A percentile compares a stretch with the other conserved stretches of the same genome.
Evolutionary conservation across 2,888 invertebrate species (phyloP).

Genomic region (Sthenelais limicola): DNA sequence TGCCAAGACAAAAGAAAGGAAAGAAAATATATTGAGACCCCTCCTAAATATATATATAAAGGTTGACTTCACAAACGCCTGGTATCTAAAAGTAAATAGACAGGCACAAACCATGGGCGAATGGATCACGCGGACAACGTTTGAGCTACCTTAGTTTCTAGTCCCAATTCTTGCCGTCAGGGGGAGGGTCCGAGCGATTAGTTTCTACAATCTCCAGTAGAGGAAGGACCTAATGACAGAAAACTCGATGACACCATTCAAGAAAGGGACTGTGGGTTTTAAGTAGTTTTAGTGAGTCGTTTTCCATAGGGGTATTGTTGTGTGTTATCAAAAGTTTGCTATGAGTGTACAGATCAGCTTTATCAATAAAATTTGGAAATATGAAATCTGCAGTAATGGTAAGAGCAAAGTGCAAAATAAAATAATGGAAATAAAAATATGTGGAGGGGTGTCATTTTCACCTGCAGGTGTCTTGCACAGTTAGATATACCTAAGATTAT

Average conservation of each 20-base stretch:
- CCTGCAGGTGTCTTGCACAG: no score
- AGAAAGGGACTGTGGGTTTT: slow-evolving; percentile 18
- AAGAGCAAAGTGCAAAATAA: no score
- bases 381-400: no score
- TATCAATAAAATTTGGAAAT: no score
- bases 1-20: background rate
- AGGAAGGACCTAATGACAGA: slow-evolving; percentile 25
- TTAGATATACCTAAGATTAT: no score
- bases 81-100: slow-evolving; percentile 6
- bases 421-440: no score
- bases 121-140: slow-evolving; percentile 2
- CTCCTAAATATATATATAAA: background rate
- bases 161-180: slow-evolving; percentile 27
- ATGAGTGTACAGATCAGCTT: no score
- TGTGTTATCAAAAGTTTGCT: no score
- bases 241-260: slow-evolving; percentile 26
- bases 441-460: no score
- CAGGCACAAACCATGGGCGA: slow-evolving; percentile 18
- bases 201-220: slow-evolving; percentile 37
- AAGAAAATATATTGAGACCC: background rate
- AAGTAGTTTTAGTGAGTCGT: slow-evolving; percentile 4
- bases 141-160: slow-evolving; percentile 32
- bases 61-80: slow-evolving; percentile 9
- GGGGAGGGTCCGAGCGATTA: slow-evolving; percentile 36
- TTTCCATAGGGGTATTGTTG: background rate